Percentiles rank a stretch among this genome's conserved stretches.
phyloP scores from a whole-genome alignment of 2,888 invertebrate species.

The Cheilosia soror region DNA sequence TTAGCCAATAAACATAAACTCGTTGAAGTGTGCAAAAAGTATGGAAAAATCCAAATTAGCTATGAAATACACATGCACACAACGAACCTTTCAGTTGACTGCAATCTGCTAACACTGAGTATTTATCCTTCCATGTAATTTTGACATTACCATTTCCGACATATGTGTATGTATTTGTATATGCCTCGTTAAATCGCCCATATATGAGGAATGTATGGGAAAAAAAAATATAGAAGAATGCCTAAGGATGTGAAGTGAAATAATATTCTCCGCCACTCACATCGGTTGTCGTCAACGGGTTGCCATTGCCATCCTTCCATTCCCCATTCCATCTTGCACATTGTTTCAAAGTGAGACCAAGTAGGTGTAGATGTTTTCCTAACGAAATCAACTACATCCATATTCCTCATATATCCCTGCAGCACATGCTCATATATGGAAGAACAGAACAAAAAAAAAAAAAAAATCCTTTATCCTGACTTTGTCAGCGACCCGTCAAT shows the following conservation, averaged over 20 bases:
- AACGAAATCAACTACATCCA: conserved; percentile 11
- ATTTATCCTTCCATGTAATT: conserved; percentile 48
- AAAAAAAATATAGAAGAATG: not conserved
- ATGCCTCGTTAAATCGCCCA: not conserved
- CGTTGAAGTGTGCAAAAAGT: conserved; percentile 4
- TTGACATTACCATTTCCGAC: conserved; percentile 47
- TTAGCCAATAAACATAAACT: conserved; percentile 11
- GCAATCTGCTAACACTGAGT: conserved; percentile 41
- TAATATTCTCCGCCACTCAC: conserved; percentile 17
- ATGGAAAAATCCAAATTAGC: conserved; percentile 38
- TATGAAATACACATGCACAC: conserved; percentile 23
- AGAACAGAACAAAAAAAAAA: not conserved
- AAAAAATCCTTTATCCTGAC: conserved; percentile 25
- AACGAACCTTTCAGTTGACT: conserved; percentile 47
- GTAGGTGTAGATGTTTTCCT: not conserved
- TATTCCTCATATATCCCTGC: not conserved
- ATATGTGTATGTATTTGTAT: not conserved
- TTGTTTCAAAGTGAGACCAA: conserved; percentile 27
- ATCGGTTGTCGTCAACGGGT: conserved; percentile 22
- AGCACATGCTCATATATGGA: not conserved
- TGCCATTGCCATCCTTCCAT: conserved; percentile 21
- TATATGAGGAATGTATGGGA: not conserved
- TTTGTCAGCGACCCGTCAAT: conserved; percentile 55
- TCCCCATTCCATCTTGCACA: conserved; percentile 23
- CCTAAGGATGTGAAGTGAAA: conserved; percentile 20